phyloP scores from a whole-genome alignment of 2,797 vertebrate species.

The Tolypeutes matacus region DNA sequence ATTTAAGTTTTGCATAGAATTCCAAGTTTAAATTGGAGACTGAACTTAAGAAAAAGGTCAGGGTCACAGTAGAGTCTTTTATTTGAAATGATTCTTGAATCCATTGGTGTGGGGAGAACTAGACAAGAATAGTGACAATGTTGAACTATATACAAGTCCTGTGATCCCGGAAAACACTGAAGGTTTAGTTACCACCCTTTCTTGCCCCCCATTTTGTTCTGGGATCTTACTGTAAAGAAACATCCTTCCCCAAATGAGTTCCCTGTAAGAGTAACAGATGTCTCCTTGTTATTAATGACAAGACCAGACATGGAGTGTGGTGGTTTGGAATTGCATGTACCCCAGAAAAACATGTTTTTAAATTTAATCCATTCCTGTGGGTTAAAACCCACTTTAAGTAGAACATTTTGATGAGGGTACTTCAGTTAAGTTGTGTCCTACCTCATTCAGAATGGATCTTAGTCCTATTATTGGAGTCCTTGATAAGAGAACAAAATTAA shows the following conservation, averaged over 20 bases:
- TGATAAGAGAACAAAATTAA: too few species aligned
- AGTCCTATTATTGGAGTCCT: too few species aligned
- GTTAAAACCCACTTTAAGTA: too few species aligned
- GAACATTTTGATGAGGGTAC: too few species aligned
- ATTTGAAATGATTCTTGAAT: neutral
- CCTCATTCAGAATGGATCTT: too few species aligned
- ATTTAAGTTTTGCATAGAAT: neutral
- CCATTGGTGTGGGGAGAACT: neutral
- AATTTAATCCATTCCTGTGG: too few species aligned
- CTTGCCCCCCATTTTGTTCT: neutral
- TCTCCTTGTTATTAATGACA: neutral
- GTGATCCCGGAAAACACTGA: neutral
- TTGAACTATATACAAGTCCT: neutral
- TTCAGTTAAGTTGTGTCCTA: too few species aligned
- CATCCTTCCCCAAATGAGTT: neutral
- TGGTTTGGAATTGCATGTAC: too few species aligned
- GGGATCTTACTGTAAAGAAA: neutral
- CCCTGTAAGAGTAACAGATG: neutral
- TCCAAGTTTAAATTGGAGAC: neutral
- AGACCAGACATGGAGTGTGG: neutral
- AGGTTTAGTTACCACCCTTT: neutral
- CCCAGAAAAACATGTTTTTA: too few species aligned
- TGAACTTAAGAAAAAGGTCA: neutral
- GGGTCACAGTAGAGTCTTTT: neutral
- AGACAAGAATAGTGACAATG: neutral